phyloP scores from a whole-genome alignment of 1,140 invertebrate species.

The Drosophila funebris region DNA sequence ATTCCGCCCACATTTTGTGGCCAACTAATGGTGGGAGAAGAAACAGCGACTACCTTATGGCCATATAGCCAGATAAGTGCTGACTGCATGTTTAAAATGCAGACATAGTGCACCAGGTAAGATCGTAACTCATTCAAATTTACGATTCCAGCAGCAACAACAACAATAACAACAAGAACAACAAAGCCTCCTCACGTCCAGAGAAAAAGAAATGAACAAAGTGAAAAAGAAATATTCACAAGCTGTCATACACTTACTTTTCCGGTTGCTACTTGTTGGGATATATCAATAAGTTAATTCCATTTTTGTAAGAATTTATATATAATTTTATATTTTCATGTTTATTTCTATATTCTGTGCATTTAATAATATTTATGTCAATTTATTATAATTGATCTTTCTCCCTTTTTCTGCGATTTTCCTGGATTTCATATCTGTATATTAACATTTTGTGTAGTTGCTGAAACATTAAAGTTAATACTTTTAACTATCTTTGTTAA shows the following conservation, averaged over 20 bases:
- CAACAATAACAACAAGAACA: too few species aligned
- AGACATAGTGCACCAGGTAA: constrained; percentile 61
- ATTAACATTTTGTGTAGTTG: too few species aligned
- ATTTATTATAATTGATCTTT: too few species aligned
- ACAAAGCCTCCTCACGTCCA: constrained; percentile 12
- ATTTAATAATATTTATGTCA: too few species aligned
- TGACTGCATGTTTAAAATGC: constrained; percentile 72
- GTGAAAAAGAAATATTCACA: background rate
- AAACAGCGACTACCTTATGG: constrained; percentile 8
- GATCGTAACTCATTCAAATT: constrained; percentile 76
- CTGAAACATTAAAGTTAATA: too few species aligned
- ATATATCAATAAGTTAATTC: background rate
- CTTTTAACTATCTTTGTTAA: too few species aligned
- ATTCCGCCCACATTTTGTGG: background rate
- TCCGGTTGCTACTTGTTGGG: background rate
- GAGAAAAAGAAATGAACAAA: background rate
- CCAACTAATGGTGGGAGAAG: constrained; percentile 1
- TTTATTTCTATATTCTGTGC: too few species aligned
- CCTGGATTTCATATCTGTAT: too few species aligned
- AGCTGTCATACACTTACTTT: background rate
- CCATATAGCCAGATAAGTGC: constrained; percentile 62
- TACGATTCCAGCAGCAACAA: constrained; percentile 66
- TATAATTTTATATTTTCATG: too few species aligned
- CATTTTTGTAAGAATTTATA: too few species aligned
- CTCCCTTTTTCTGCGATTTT: too few species aligned